These are phyloP conservation scores for Subacronicta megacephala DNA, from an alignment of 2,888 invertebrate species.

Conservation along the genomic window DNA sequence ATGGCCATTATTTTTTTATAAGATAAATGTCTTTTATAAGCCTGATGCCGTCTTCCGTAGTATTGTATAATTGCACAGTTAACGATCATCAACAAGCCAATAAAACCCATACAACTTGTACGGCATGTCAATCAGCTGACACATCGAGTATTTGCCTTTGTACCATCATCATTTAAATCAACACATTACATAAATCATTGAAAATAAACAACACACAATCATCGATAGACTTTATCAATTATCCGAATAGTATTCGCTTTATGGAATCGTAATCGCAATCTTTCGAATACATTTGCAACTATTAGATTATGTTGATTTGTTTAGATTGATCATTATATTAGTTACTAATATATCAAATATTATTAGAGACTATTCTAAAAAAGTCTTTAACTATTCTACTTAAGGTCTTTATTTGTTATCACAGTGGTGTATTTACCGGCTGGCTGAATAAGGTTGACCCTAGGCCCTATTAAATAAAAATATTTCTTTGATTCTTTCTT, in stretches of 20 bases:
- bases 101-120: slow-evolving; percentile 19
- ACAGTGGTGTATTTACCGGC: too few species aligned
- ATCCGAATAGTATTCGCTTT: slow-evolving; percentile 16
- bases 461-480: too few species aligned
- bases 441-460: too few species aligned
- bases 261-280: not conserved
- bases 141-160: slow-evolving; percentile 9
- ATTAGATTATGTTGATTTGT: too few species aligned
- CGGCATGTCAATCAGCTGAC: slow-evolving; percentile 35
- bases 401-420: too few species aligned
- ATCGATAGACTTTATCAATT: slow-evolving; percentile 21
- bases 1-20: not conserved
- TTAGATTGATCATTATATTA: too few species aligned
- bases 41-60: not conserved
- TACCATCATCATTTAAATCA: slow-evolving; percentile 15
- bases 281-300: too few species aligned
- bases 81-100: slow-evolving; percentile 12
- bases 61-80: slow-evolving; percentile 5
- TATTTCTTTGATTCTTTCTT: too few species aligned
- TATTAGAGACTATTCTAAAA: too few species aligned
- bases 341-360: too few species aligned
- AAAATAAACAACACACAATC: slow-evolving; percentile 36
- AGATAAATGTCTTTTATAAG: not conserved
- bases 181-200: slow-evolving; percentile 32
- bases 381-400: too few species aligned